Conservation (phyloP, 2,797 vertebrate genomes). For the Lindbergichthys nudifrons region DNA sequence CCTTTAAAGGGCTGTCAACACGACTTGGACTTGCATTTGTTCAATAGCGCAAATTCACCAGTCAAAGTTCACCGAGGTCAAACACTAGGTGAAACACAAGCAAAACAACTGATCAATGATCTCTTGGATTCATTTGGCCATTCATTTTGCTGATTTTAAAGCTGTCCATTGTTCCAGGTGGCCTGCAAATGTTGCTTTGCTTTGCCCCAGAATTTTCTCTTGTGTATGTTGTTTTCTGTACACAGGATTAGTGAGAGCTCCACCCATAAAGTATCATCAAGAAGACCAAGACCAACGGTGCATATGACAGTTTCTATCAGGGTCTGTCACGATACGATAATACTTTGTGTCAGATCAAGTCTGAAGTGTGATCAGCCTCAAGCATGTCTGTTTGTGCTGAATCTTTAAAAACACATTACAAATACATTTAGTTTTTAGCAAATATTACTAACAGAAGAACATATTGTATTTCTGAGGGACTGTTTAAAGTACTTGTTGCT, state of each 20-base stretch:
- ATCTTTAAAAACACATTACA: not conserved
- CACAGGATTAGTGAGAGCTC: slow-evolving; percentile 13
- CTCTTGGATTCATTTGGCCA: not conserved
- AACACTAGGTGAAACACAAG: not conserved
- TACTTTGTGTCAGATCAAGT: no score
- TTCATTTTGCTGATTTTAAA: not conserved
- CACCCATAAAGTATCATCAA: slow-evolving; percentile 9
- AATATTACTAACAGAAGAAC: not conserved
- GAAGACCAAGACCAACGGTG: not conserved
- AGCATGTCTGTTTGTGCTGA: not conserved
- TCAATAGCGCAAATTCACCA: not conserved
- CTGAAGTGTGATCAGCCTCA: no score
- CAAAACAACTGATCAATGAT: not conserved
- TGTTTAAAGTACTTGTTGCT: not conserved
- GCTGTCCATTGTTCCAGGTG: not conserved
- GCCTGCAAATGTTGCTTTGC: not conserved
- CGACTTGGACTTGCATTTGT: not conserved
- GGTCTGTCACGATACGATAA: no score
- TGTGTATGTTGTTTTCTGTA: not conserved
- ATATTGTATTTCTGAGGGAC: not conserved
- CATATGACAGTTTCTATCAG: not conserved
- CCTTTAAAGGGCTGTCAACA: no score
- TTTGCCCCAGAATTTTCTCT: slow-evolving; percentile 2
- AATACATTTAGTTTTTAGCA: not conserved
- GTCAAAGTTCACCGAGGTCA: not conserved